Evolutionary conservation across 2,888 invertebrate species (phyloP), one percentile per base, ranked within the genome.

Genomic region (Ochlodes sylvanus): DNA sequence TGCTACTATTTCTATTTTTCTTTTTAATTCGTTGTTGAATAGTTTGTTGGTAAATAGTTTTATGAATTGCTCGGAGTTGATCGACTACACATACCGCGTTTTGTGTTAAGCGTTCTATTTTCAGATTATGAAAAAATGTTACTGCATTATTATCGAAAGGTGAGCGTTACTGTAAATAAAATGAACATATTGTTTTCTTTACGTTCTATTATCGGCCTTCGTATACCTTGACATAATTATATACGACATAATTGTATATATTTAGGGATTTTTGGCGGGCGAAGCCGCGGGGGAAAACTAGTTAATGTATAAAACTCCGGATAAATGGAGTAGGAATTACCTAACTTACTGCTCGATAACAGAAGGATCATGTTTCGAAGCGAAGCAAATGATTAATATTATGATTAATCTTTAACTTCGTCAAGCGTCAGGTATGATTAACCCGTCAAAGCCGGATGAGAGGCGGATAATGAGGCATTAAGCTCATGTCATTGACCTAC

Each of bases 401-500:
- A 38, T 12, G 7, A 63, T 63, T 63, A 63, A 63, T 63, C 41
- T 54, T 50, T 21, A 63, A 63, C 54, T 63, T 63, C 41, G 54
- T 63, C 41, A 63, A 54, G 63, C 54, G 21, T 54, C 41, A 52
- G 19, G 27, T 60, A 38, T 62, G 38, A 62, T 63, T 54, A 63
- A 52, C 54, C 41, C 58, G 50, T 65, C 50, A 65, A 50, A 58
- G 38, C 21, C 12, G 50, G 57, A 65, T 65, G 58, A 47, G 65
- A 52, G 34, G 19, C 41, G 38, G 38, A 60, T 66, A 60, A 66
- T 66, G 42, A 42, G 32, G 52, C 42, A 60, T 60, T 66, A 66
- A 66, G 66, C 58, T 41, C 15, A 38, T 66, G 66, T 66, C 58
- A 66, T 60, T 65, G 65, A 58, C 65, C 65, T 65, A 50, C 50